Base-by-base conservation (phyloP, 2,797 vertebrate species). In the Eulemur rubriventer region DNA sequence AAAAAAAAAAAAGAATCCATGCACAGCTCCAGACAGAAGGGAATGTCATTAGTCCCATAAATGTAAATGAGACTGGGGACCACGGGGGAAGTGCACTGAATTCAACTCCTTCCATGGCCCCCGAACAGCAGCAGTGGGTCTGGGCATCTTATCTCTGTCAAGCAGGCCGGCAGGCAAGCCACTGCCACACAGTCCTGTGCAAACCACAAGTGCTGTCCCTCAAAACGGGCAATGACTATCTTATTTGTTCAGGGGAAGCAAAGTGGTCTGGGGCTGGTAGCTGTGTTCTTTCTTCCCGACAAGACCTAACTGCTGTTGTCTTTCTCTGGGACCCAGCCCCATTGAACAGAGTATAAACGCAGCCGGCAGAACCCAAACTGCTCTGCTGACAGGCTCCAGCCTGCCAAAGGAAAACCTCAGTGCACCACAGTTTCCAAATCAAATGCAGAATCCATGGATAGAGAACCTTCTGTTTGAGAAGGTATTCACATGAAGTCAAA, bases 191-290 rank as follows among this genome's bases (percentile, higher is more conserved):
- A 7, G 7, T 20, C 41, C n/a, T 9, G 6, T 2, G 52, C 46
- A 43, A 70, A 52, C 50, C 50, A 17, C 26, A 8, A 59, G 52
- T 1, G 0, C 52, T 33, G 30, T 13, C 83, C 79, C 79, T 93
- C 57, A 75, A 75, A 46, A 7, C 11, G 55, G 80, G 50, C n/a
- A 67, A 24, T 55, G 6, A 0, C 0, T 50, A 63, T 79, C 89
- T 81, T 78, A 30, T 97, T 97, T 97, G 84, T 10, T 98, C 89
- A 93, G 43, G 80, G 63, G 13, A 73, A 33, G 35, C 33, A 57
- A 73, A 81, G 26, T 1, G 78, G 70, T 35, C 75, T 67, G 18
- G 20, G 24, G 63, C 75, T 85, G 61, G 72, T 61, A 80, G 1
- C 55, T 81, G 28, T 18, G n/a, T 43, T 76, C 52, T 41, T 72